Percentiles rank a stretch among this genome's conserved stretches.
Evolutionary conservation across 2,113 vertebrate genomes (phyloP).

Genomic region (Hippopotamus amphibius): DNA sequence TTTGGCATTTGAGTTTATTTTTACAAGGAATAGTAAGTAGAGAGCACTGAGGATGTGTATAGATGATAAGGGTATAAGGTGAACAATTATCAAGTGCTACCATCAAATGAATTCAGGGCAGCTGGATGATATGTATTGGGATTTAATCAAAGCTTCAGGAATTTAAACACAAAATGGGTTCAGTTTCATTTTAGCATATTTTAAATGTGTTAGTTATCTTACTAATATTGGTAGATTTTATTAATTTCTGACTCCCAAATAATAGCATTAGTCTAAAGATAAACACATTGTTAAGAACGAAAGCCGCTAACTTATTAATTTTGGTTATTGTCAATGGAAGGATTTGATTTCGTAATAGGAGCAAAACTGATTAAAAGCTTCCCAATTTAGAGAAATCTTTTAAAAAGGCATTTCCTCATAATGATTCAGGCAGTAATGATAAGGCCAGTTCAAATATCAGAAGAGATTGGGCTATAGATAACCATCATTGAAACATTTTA

Average conservation of each 20-base stretch:
- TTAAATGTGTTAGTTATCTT: conserved; percentile 53
- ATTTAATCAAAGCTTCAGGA: conserved; percentile 65
- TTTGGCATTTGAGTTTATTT: conserved; percentile 65
- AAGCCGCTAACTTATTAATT: not conserved
- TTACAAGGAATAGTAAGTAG: conserved; percentile 33
- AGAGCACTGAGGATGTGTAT: not conserved
- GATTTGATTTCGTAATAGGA: conserved; percentile 27
- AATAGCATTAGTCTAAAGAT: conserved; percentile 1
- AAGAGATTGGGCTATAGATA: not conserved
- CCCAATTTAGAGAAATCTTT: conserved; percentile 20
- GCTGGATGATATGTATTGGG: conserved; percentile 43
- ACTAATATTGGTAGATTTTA: not conserved
- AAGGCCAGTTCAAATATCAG: conserved; percentile 15
- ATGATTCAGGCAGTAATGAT: not conserved
- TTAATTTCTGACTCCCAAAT: conserved; percentile 48
- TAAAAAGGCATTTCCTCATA: not conserved
- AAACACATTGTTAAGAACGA: not conserved
- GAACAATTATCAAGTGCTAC: conserved; percentile 71
- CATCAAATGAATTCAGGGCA: conserved; percentile 66
- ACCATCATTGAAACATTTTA: not conserved
- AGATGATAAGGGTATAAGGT: not conserved
- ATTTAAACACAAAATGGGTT: conserved; percentile 50
- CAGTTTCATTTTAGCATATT: conserved; percentile 50
- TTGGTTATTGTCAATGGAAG: not conserved
- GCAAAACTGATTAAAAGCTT: conserved; percentile 35